Evolutionary conservation across 2,113 vertebrate species (phyloP), one percentile per base, ranked within the genome.

Genomic region (Meriones unguiculatus): DNA sequence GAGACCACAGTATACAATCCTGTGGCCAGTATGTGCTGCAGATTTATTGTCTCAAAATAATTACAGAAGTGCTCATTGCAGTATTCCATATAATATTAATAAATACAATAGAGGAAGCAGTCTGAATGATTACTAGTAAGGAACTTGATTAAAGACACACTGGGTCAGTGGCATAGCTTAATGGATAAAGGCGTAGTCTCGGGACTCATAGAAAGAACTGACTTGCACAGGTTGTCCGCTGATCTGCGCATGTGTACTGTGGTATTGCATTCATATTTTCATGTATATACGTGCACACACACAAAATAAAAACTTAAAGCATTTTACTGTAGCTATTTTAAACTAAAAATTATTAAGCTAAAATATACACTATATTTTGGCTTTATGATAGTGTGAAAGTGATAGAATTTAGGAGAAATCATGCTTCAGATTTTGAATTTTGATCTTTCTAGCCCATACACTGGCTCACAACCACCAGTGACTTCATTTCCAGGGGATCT

Each of bases 281-380:
- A 12, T 32, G 28, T 46, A 46, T 30, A 46, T 28, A 64, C 57
- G 41, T 13, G 22, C n/a, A 84, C 24, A 57, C 52, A n/a, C 20
- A 65, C 38, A 65, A 46, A 65, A 7, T 22, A 24, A 81, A n/a
- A n/a, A 22, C 20, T 38, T 2, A 41, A 64, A 65, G 72, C 10
- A 84, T 87, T 88, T 72, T 78, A 59, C 14, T 91, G 59, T 12
- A 93, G 81, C 38, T 62, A 91, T 70, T 94, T 78, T 92, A 85
- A 89, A 30, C n/a, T n/a, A 72, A 72, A 72, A 7, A 72, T 35
- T 17, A 15, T 72, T 72, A 72, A 72, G 72, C 72, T 73, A 73
- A 38, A 73, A 41, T 32, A 78, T 12, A 78, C 25, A n/a, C 5
- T 78, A 17, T 67, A n/a, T 32, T 90, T 78, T 52, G 30, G 67